A percentile compares a stretch with the other conserved stretches of the same genome.
phyloP scores from a whole-genome alignment of 2,888 invertebrate genomes.

The Neoitamus cyanurus region DNA sequence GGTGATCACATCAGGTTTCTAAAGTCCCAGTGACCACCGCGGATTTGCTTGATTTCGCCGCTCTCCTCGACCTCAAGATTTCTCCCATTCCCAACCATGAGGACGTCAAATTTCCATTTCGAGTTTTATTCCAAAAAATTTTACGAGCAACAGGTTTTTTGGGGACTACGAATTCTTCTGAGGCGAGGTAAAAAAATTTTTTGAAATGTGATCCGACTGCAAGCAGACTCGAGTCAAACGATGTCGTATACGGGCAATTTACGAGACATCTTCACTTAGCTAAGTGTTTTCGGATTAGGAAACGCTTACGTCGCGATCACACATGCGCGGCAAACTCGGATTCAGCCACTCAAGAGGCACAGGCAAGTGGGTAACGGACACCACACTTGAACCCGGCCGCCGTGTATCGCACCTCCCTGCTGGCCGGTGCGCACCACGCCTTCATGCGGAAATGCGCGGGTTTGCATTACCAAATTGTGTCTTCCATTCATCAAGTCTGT shows the following conservation, averaged over 20 bases:
- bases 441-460: slow-evolving; percentile 19
- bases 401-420: not conserved
- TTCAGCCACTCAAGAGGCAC: not conserved
- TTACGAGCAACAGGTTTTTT: slow-evolving; percentile 35
- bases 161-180: not conserved
- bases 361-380: not conserved
- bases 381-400: not conserved
- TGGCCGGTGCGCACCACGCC: not conserved
- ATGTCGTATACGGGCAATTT: not conserved
- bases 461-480: not conserved
- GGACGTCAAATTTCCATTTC: slow-evolving; percentile 33
- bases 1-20: slow-evolving; percentile 17
- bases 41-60: slow-evolving; percentile 7
- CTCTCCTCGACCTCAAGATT: not conserved
- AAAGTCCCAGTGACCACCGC: slow-evolving; percentile 1
- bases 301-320: not conserved
- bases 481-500: not conserved
- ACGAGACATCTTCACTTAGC: slow-evolving; percentile 4
- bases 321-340: not conserved
- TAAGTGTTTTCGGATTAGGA: not conserved
- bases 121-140: slow-evolving; percentile 28
- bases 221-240: not conserved
- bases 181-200: not conserved
- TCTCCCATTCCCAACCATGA: not conserved
- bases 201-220: slow-evolving; percentile 12